Conservation (phyloP, 2,888 invertebrate genomes). For the Ellobium chinense region DNA sequence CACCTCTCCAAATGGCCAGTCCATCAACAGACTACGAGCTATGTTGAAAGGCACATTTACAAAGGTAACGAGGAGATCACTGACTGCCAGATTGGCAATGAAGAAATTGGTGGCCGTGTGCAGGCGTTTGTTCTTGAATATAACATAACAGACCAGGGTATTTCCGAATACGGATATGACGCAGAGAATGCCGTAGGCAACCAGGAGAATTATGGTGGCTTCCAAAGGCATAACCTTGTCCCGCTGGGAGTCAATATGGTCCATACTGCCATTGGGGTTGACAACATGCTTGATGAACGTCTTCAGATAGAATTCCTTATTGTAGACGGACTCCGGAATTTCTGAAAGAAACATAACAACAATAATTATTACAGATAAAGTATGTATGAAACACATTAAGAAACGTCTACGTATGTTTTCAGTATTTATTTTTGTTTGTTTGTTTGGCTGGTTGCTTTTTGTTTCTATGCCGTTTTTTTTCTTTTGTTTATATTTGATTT, state of each 20-base stretch:
- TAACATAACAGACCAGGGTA: slow-evolving; percentile 72
- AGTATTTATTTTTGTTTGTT: no score
- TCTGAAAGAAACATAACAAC: neutral
- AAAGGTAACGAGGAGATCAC: slow-evolving; percentile 72
- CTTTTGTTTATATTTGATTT: no score
- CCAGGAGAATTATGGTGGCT: slow-evolving; percentile 49
- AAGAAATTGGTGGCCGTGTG: slow-evolving; percentile 76
- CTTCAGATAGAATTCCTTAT: neutral
- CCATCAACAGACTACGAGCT: slow-evolving; percentile 75
- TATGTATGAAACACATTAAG: no score
- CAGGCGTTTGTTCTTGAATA: slow-evolving; percentile 69
- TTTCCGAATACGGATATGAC: slow-evolving; percentile 72
- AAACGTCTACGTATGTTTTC: no score
- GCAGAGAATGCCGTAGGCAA: slow-evolving; percentile 64
- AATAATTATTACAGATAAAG: neutral
- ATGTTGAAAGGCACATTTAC: slow-evolving; percentile 80
- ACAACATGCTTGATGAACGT: neutral
- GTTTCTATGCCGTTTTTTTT: no score
- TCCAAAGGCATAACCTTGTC: slow-evolving; percentile 24
- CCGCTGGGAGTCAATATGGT: slow-evolving; percentile 24
- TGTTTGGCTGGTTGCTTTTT: no score
- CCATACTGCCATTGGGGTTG: slow-evolving; percentile 5
- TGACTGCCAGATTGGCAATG: slow-evolving; percentile 73
- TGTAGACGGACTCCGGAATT: slow-evolving; percentile 5
- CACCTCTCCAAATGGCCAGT: slow-evolving; percentile 80